Base-by-base conservation (phyloP, 2,797 vertebrate genomes). In the Peromyscus nudipes region DNA sequence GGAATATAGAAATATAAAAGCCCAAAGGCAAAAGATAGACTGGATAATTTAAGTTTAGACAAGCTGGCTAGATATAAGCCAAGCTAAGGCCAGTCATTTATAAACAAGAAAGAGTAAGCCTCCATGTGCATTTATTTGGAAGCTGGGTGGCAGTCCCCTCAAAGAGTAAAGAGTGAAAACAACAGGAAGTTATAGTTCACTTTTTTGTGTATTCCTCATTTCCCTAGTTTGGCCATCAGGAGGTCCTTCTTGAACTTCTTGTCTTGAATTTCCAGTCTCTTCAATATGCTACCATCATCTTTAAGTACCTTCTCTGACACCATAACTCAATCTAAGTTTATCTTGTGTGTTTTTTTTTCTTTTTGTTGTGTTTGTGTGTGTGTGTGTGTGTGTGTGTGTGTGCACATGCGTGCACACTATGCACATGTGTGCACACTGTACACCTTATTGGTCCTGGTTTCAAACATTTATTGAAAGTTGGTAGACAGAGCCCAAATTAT, bases 401-500 rank as follows among this genome's bases (percentile, higher is more conserved):
- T 40, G 55, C 55, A 17, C 6, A 1, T 43, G 40, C 19, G n/a
- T 10, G 11, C 8, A 10, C 34, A 4, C 8, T n/a, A n/a, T 40
- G 40, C 40, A 40, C 40, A 10, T 40, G 69, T 1, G 0, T 40
- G 27, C 5, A 23, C 2, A 25, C 11, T 16, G 19, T 17, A 4
- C 29, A n/a, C 16, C 13, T 31, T 29, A 65, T 23, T 49, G 62
- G 19, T 0, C 46, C n/a, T 40, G 19, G n/a, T 89, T n/a, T 71
- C 10, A 62, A 29, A 21, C 52, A 46, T 92, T 81, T 57, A 55
- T 11, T 69, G n/a, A 89, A 81, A 92, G 75, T 52, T 43, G 37
- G 52, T 85, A 69, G 52, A 86, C 89, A 86, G 69, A 92, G 85
- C 23, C 12, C 67, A 83, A 65, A n/a, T 52, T 67, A 19, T 23